Percentiles rank a stretch among this genome's conserved stretches.
phyloP scores from a whole-genome alignment of 2,113 vertebrate species.

The Aix galericulata region DNA sequence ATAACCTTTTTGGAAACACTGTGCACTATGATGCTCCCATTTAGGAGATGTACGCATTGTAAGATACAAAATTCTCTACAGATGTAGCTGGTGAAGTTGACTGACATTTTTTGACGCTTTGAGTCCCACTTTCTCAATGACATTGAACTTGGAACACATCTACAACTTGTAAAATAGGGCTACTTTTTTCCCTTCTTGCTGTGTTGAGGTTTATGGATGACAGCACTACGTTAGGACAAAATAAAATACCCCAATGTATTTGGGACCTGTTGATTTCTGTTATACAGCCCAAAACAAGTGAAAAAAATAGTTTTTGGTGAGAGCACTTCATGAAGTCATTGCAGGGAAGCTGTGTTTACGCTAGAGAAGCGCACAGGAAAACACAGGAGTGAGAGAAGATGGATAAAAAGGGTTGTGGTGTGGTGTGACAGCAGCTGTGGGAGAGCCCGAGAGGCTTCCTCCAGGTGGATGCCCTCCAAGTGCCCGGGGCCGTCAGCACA shows the following conservation, averaged over 20 bases:
- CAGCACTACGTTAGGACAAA: not conserved
- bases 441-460: not conserved
- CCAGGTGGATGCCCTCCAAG: not conserved
- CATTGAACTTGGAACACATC: not conserved
- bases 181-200: not conserved
- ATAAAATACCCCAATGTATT: not conserved
- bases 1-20: not conserved
- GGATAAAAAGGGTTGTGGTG: accelerated
- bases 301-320: not conserved
- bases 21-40: not conserved
- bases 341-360: not conserved
- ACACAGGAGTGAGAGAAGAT: accelerated
- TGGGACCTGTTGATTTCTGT: not conserved
- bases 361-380: not conserved
- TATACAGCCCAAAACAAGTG: not conserved
- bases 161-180: accelerated
- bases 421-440: not conserved
- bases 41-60: not conserved
- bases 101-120: not conserved
- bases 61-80: not conserved
- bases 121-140: not conserved
- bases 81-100: not conserved
- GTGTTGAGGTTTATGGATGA: not conserved
- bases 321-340: not conserved
- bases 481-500: accelerated